Conservation (phyloP, 2,113 vertebrate genomes). For the Scopus umbretta region DNA sequence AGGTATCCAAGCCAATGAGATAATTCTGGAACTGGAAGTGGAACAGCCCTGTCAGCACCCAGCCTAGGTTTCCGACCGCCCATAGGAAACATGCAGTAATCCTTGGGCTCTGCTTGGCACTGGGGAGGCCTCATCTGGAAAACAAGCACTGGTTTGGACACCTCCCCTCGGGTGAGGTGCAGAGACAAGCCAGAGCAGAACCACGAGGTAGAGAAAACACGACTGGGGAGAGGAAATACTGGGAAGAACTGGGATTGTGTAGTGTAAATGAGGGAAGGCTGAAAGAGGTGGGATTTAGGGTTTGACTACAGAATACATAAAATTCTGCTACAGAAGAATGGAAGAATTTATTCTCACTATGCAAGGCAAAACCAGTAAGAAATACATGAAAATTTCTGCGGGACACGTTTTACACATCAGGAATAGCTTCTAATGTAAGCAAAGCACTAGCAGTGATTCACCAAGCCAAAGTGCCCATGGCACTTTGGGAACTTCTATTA, state of each 20-base stretch:
- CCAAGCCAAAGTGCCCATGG: neutral
- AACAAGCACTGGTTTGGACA: rapidly evolving
- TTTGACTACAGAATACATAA: neutral
- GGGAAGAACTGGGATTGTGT: neutral
- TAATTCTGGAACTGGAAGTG: neutral
- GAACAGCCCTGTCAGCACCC: neutral
- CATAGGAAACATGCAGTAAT: neutral
- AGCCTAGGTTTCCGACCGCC: neutral
- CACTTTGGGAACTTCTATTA: neutral
- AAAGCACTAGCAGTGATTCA: neutral
- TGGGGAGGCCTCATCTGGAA: neutral
- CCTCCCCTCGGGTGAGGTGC: neutral
- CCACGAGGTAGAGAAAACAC: rapidly evolving
- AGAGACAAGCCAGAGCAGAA: neutral
- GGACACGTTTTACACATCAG: neutral
- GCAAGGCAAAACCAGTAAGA: neutral
- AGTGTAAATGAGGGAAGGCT: neutral
- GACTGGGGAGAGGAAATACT: neutral
- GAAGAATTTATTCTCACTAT: neutral
- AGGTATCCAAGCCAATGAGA: neutral
- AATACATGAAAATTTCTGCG: neutral
- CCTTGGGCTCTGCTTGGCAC: neutral
- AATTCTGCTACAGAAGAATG: neutral
- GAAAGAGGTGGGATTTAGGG: neutral
- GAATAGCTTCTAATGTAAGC: neutral